A percentile compares a stretch with the other conserved stretches of the same genome.
phyloP scores from a whole-genome alignment of 2,113 vertebrate genomes.

The Podocnemis expansa region DNA sequence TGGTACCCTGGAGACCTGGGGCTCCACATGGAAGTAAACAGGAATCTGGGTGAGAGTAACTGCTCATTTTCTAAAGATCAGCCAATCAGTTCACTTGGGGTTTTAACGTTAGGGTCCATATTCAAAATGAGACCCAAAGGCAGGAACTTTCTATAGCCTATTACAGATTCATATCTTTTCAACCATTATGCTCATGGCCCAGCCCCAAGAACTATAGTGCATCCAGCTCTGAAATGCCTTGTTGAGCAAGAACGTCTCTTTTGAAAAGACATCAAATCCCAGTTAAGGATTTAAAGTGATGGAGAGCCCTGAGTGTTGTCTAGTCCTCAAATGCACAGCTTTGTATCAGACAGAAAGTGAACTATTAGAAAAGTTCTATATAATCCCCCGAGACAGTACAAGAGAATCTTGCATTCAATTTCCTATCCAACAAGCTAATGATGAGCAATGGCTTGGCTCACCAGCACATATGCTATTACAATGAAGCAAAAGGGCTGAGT shows the following conservation, averaged over 20 bases:
- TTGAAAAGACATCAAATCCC: neutral
- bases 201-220: neutral
- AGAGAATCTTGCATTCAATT: neutral
- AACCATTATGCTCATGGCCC: neutral
- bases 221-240: neutral
- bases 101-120: neutral
- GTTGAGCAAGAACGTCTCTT: neutral
- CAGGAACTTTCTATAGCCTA: neutral
- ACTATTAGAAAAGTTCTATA: neutral
- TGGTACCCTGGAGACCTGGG: neutral
- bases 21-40: neutral
- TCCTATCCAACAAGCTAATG: neutral
- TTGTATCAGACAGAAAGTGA: neutral
- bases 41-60: fast-evolving
- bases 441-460: neutral
- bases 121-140: neutral
- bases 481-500: neutral
- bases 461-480: neutral
- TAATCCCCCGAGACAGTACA: neutral
- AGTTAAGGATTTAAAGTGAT: neutral
- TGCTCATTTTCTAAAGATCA: neutral
- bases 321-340: neutral
- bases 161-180: neutral
- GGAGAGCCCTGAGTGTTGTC: neutral
- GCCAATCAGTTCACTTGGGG: neutral